Conservation (phyloP, 2,113 vertebrate genomes). For the Etia nguti region DNA sequence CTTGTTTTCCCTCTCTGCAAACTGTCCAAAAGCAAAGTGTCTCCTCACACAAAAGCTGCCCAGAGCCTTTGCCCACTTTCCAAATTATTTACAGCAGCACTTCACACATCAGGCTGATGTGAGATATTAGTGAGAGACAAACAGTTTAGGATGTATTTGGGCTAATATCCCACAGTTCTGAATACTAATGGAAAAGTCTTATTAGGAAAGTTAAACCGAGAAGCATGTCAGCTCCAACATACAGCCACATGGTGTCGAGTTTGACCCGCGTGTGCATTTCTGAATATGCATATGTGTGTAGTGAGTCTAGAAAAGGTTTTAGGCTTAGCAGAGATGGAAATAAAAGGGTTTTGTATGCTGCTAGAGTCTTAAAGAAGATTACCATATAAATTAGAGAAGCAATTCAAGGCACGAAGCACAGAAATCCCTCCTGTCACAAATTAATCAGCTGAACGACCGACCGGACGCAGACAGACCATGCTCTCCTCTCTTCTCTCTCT, state of each 20-base stretch:
- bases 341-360: conserved; percentile 52
- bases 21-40: not conserved
- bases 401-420: conserved; percentile 53
- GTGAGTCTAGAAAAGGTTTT: conserved; percentile 40
- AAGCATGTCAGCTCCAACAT: not conserved
- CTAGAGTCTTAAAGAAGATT: conserved; percentile 63
- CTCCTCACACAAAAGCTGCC: not conserved
- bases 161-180: not conserved
- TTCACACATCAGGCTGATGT: not conserved
- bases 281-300: not conserved
- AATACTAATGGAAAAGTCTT: not conserved
- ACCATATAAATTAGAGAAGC: conserved; percentile 70
- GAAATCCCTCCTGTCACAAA: conserved; percentile 67
- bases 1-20: not conserved
- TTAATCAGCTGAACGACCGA: conserved; percentile 56
- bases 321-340: conserved; percentile 28
- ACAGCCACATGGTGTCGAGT: not conserved
- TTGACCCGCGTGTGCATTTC: not conserved
- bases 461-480: conserved; percentile 34
- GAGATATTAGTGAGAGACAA: not conserved
- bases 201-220: not conserved
- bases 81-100: not conserved
- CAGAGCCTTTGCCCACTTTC: not conserved
- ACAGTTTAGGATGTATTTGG: not conserved
- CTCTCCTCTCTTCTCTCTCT: conserved; percentile 11